phyloP scores from a whole-genome alignment of 2,113 vertebrate genomes.

The Taxidea taxus region DNA sequence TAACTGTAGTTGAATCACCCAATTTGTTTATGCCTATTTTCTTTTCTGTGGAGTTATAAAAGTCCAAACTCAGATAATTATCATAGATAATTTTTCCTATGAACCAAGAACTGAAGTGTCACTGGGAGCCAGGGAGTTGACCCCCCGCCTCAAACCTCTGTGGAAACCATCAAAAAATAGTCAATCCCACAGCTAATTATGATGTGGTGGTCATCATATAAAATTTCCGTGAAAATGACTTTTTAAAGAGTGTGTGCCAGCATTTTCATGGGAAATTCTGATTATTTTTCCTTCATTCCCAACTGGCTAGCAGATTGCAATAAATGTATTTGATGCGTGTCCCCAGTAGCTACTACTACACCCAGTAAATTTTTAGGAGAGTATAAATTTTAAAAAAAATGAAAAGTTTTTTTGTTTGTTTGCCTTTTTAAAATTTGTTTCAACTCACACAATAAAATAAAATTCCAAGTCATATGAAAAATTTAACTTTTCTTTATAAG shows the following conservation, averaged over 20 bases:
- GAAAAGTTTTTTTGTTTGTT: background rate
- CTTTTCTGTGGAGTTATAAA: background rate
- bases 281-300: conserved; percentile 3
- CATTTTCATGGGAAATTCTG: conserved; percentile 55
- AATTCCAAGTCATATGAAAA: background rate
- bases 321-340: background rate
- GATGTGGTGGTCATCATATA: conserved; percentile 31
- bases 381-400: conserved; percentile 28
- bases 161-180: conserved; percentile 59
- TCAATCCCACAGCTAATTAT: conserved; percentile 47
- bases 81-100: background rate
- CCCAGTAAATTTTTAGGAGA: conserved; percentile 28
- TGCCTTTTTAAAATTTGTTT: conserved; percentile 12
- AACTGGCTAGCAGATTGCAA: conserved; percentile 42
- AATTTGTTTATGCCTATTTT: background rate
- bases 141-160: conserved; percentile 65
- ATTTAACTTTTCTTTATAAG: background rate
- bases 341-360: background rate
- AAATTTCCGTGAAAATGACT: conserved; percentile 58
- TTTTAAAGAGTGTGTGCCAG: conserved; percentile 47
- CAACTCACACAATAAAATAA: background rate
- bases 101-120: background rate
- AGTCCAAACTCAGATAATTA: background rate
- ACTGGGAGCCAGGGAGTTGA: background rate
- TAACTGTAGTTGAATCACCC: background rate